Evolutionary conservation across 2,888 invertebrate species (phyloP).

Genomic region (Selenia dentaria): DNA sequence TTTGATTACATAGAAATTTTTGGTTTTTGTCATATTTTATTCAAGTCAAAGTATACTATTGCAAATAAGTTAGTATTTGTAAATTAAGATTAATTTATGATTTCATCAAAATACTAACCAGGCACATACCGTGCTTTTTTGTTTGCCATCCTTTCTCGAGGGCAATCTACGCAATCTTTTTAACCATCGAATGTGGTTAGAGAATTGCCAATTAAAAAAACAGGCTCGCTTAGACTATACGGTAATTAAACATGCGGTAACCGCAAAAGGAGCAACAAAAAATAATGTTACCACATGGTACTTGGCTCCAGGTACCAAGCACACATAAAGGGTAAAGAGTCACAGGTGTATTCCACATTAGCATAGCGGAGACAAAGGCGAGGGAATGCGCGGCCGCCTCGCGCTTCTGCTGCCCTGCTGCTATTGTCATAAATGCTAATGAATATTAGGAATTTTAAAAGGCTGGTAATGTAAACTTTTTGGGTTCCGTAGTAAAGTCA

Average conservation of each 20-base stretch:
- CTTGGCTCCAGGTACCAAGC: constrained; percentile 51
- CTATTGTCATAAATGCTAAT: constrained; percentile 76
- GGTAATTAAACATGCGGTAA: constrained; percentile 10
- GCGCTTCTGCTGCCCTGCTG: constrained; percentile 68
- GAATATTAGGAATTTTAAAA: constrained; percentile 63
- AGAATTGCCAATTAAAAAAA: constrained; percentile 9
- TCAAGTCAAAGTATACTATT: too few relatives aligned
- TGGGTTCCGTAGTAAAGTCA: background rate
- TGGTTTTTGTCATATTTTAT: too few relatives aligned
- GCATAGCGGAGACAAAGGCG: constrained; percentile 76
- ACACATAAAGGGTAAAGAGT: constrained; percentile 54
- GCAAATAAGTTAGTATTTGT: too few relatives aligned
- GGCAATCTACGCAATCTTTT: constrained; percentile 1
- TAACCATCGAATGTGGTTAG: constrained; percentile 5
- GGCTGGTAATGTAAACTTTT: constrained; percentile 32
- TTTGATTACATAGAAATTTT: too few relatives aligned
- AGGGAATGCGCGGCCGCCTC: constrained; percentile 50
- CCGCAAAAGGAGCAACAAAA: constrained; percentile 7
- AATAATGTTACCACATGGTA: constrained; percentile 20
- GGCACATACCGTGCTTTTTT: too few relatives aligned
- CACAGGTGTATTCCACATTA: constrained; percentile 69
- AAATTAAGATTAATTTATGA: too few relatives aligned
- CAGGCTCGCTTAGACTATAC: background rate
- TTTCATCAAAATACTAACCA: too few relatives aligned
- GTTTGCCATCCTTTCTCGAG: too few relatives aligned